Evolutionary conservation across 2,113 vertebrate species (phyloP).

Genomic region (Actinemys pallida): DNA sequence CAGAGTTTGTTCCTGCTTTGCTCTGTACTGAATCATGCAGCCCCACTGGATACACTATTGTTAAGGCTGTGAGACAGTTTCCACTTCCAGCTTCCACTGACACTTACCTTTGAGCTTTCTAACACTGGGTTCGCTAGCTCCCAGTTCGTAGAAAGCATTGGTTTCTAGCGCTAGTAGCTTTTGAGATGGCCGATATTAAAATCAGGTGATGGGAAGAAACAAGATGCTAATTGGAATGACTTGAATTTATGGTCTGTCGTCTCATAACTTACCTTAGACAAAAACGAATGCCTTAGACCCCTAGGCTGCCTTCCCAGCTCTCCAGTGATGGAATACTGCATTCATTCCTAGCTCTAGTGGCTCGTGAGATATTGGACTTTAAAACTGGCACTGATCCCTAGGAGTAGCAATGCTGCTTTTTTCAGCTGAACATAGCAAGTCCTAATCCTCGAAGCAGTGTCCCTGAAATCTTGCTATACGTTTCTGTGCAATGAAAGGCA

Average conservation of each 20-base stretch:
- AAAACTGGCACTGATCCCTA: background rate
- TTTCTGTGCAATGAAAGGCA: background rate
- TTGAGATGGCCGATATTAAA: background rate
- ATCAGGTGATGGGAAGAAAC: background rate
- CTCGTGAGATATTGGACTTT: background rate
- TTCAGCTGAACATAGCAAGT: background rate
- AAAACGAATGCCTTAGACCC: fast-evolving
- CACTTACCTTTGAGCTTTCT: too few species aligned
- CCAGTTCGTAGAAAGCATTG: background rate
- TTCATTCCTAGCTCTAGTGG: background rate
- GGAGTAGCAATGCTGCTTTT: background rate
- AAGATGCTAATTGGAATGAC: background rate
- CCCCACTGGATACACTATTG: background rate
- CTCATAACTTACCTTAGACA: fast-evolving
- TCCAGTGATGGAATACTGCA: fast-evolving
- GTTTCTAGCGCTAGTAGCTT: background rate
- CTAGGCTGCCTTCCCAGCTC: background rate
- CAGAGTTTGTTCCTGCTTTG: background rate
- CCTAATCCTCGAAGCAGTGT: background rate
- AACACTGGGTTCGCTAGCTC: background rate
- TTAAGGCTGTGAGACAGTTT: background rate
- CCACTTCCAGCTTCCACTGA: background rate
- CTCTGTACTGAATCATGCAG: background rate
- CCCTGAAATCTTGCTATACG: background rate
- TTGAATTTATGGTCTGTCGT: background rate